A percentile compares a stretch with the other conserved stretches of the same genome.
Conservation (phyloP, 2,797 vertebrate species). For the Knipowitschia caucasica region DNA sequence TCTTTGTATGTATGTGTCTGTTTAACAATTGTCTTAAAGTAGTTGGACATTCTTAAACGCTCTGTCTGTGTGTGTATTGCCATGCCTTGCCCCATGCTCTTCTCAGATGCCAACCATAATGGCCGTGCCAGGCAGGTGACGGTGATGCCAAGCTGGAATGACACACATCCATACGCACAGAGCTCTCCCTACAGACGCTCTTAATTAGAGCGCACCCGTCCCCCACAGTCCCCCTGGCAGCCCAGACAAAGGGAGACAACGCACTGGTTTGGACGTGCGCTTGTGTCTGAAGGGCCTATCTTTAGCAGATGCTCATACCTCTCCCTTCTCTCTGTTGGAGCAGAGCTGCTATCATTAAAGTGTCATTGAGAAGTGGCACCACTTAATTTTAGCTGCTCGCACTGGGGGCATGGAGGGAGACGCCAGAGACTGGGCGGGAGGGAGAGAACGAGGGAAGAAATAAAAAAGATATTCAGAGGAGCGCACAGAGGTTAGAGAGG, state of each 20-base stretch:
- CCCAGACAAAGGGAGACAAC: constrained; percentile 84
- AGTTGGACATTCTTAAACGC: not conserved
- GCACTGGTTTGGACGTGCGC: constrained; percentile 77
- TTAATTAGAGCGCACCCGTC: constrained; percentile 84
- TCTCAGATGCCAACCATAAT: constrained; percentile 66
- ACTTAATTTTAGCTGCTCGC: constrained; percentile 98
- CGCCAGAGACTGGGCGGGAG: constrained; percentile 67
- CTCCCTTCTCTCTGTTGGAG: constrained; percentile 88
- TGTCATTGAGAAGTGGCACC: constrained; percentile 99
- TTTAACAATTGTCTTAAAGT: not conserved
- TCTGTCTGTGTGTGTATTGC: not conserved
- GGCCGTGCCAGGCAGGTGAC: constrained; percentile 76
- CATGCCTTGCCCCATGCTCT: constrained; percentile 11
- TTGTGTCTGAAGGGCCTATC: constrained; percentile 80
- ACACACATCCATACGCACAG: constrained; percentile 58
- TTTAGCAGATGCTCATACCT: constrained; percentile 90
- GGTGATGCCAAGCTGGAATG: constrained; percentile 80
- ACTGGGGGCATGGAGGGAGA: constrained; percentile 86
- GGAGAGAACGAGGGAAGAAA: constrained; percentile 19
- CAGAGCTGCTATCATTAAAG: constrained; percentile 92
- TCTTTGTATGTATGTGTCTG: not conserved
- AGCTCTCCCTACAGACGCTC: constrained; percentile 75
- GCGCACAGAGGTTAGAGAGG: constrained; percentile 51
- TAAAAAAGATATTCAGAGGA: constrained; percentile 39
- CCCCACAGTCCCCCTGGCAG: constrained; percentile 80